Base-by-base conservation (phyloP, 2,888 invertebrate species). In the Operophtera brumata region DNA sequence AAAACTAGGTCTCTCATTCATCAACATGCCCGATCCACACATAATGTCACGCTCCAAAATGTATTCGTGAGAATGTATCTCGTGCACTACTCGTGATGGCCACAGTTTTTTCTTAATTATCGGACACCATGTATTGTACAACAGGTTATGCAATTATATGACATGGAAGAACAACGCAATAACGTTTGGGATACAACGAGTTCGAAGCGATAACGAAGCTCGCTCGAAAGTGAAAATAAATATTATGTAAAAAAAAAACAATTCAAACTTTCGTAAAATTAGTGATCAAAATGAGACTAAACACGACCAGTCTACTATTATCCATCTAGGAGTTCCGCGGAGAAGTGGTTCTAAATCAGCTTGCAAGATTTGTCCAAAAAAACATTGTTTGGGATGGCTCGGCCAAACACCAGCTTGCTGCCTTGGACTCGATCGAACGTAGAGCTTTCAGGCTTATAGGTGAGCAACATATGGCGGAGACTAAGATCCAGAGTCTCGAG, bases 51-150 rank as follows among this genome's bases (percentile, higher is more conserved):
- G 34, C 53, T 53, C 25, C n/a, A n/a, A 47, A 57, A 60, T 42
- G 48, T 52, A 48, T 45, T 50, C 51, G 54, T 55, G 61, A 53
- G 50, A 61, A 57, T 57, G 40, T 49, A 46, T 49, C 51, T 55
- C 54, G 55, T 59, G 56, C 53, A 54, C 41, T 40, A 47, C 45
- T 48, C 54, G 43, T 53, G 62, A 60, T 54, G 62, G 64, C 49
- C 26, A 26, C 40, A 36, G 26, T 28, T 25, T 49, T 41, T 40
- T 39, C 44, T 84, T 86, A 86, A 84, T 84, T 82, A 79, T 67
- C 57, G 69, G 80, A 85, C 83, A 81, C 74, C 72, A 73, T 77
- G 75, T 76, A 75, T 76, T 70, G 75, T 77, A 80, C 78, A 82
- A 82, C 75, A 59, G 55, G 62, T 80, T 80, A 79, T 75, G 69